Conservation (phyloP, 2,888 invertebrate species). For the Pteria penguin region DNA sequence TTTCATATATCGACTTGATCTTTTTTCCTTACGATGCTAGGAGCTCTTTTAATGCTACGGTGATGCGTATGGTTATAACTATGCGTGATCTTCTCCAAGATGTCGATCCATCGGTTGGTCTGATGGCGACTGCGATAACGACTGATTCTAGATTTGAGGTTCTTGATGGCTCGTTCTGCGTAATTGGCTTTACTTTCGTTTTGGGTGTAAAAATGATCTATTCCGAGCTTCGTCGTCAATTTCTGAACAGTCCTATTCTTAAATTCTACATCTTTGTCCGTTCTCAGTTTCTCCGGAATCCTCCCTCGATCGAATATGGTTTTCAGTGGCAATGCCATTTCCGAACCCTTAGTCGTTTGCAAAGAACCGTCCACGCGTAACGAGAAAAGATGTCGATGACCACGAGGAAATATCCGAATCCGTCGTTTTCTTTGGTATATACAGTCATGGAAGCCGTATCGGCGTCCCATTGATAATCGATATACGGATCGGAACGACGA, state of each 20-base stretch:
- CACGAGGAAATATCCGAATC: neutral
- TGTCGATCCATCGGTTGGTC: no score
- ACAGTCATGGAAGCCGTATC: constrained; percentile 9
- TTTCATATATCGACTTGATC: no score
- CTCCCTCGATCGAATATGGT: neutral
- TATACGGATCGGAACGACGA: neutral
- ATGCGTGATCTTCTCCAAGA: neutral
- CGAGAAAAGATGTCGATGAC: constrained; percentile 14
- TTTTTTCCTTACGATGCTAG: no score
- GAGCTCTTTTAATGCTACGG: no score
- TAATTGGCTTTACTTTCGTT: constrained; percentile 8
- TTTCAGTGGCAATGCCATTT: neutral
- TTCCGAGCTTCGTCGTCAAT: neutral
- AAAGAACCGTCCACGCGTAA: neutral
- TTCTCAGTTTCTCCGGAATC: neutral
- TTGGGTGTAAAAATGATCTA: constrained; percentile 12
- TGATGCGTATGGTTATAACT: no score
- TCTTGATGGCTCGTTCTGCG: constrained; percentile 12
- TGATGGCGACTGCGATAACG: no score
- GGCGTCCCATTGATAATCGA: constrained; percentile 8
- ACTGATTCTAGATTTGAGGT: no score
- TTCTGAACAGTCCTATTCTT: neutral
- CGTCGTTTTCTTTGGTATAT: neutral
- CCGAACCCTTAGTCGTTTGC: neutral
- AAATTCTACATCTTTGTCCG: constrained; percentile 13